phyloP scores from a whole-genome alignment of 1,140 invertebrate species.

The Atta colombica region DNA sequence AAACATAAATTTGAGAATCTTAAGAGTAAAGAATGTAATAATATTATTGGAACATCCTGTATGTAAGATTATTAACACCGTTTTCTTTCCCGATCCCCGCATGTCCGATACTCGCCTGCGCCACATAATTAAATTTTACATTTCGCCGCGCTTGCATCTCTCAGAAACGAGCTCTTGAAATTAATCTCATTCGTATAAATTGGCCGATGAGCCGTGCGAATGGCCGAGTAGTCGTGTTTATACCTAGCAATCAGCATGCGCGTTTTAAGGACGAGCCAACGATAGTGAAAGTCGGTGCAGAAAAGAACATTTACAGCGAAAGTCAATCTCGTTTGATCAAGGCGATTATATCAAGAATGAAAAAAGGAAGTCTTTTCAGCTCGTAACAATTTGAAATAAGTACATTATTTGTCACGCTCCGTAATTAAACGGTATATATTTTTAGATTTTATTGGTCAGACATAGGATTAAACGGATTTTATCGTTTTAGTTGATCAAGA shows the following conservation, averaged over 20 bases:
- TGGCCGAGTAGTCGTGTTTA: conserved; percentile 61
- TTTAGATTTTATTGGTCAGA: conserved; percentile 12
- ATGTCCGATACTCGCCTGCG: not conserved
- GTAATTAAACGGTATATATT: conserved; percentile 30
- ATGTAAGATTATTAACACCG: conserved; percentile 17
- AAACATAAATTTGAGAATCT: not conserved
- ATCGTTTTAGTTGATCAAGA: not conserved
- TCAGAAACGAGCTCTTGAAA: conserved; percentile 60
- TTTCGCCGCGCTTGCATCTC: conserved; percentile 53
- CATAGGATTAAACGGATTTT: conserved; percentile 18
- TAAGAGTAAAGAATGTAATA: not conserved
- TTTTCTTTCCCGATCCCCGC: not conserved
- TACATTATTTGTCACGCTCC: not conserved
- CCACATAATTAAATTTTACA: conserved; percentile 64
- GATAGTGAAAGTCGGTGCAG: conserved; percentile 59
- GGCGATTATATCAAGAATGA: not conserved
- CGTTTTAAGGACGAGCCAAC: conserved; percentile 45
- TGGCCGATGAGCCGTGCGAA: conserved; percentile 27
- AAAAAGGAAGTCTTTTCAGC: not conserved
- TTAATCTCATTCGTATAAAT: conserved; percentile 62
- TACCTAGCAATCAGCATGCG: not conserved
- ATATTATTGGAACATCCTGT: conserved; percentile 12
- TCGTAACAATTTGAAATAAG: conserved; percentile 20
- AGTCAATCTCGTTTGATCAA: conserved; percentile 41
- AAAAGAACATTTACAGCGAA: conserved; percentile 49